Conservation (phyloP, 2,113 vertebrate genomes). For the Cavia aperea region DNA sequence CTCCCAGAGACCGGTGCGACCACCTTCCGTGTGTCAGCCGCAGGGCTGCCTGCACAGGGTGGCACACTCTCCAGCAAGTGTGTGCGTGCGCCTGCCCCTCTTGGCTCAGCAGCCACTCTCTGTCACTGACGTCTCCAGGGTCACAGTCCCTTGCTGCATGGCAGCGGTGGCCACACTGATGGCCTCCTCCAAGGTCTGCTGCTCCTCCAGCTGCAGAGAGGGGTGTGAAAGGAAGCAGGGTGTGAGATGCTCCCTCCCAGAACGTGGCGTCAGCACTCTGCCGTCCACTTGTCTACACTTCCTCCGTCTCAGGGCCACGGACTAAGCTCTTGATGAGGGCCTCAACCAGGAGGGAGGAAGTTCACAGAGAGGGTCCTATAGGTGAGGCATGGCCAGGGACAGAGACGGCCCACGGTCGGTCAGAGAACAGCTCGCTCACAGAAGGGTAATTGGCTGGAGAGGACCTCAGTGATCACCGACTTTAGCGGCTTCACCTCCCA, state of each 20-base stretch:
- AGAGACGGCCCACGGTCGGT: neutral
- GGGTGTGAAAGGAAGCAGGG: neutral
- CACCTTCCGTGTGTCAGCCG: slow-evolving; percentile 7
- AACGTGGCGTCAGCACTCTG: neutral
- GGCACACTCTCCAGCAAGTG: neutral
- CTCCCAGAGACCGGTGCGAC: slow-evolving; percentile 26
- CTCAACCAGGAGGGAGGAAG: neutral
- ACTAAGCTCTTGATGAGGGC: neutral
- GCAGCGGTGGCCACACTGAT: slow-evolving; percentile 77
- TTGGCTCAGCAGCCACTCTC: slow-evolving; percentile 70
- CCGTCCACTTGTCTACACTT: neutral
- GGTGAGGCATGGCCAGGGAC: neutral
- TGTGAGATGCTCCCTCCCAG: neutral
- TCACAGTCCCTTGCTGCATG: slow-evolving; percentile 70
- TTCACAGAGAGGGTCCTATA: neutral
- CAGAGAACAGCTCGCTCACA: neutral
- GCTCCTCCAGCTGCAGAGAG: slow-evolving; percentile 77
- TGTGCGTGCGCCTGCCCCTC: neutral
- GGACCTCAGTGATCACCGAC: neutral
- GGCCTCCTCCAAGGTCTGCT: slow-evolving; percentile 81
- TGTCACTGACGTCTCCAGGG: slow-evolving; percentile 47
- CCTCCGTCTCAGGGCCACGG: neutral
- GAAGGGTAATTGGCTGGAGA: neutral
- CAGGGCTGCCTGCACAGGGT: neutral
- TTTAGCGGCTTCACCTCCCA: neutral